These are phyloP conservation scores for Phytoseiulus persimilis DNA, from an alignment of 2,888 invertebrate genomes.

Conservation along the genomic window DNA sequence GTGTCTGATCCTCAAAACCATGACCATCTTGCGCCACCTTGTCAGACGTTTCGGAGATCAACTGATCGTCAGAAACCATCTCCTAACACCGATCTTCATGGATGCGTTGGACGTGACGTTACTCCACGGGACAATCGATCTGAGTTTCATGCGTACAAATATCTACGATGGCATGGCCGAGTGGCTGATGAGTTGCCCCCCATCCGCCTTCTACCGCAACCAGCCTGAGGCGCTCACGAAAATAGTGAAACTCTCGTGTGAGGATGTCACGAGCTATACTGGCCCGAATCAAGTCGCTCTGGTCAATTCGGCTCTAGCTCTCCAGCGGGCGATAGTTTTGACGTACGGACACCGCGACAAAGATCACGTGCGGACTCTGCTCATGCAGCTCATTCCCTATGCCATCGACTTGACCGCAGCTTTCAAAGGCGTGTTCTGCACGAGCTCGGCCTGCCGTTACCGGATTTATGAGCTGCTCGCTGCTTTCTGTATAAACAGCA, in stretches of 20 bases:
- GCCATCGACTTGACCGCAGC: neutral
- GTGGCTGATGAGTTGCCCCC: neutral
- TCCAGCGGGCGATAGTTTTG: constrained; percentile 6
- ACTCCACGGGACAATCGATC: neutral
- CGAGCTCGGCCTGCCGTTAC: neutral
- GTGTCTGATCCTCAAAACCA: constrained; percentile 6
- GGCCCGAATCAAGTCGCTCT: neutral
- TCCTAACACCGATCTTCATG: neutral
- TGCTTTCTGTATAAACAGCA: neutral
- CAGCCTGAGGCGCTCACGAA: neutral
- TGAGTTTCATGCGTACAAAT: constrained; percentile 16
- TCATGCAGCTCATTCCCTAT: constrained; percentile 6
- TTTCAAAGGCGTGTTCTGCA: neutral
- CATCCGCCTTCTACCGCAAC: neutral
- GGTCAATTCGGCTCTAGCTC: neutral
- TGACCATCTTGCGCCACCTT: neutral
- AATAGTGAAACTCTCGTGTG: neutral
- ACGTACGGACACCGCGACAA: constrained; percentile 20
- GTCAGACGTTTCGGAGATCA: neutral
- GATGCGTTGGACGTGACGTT: constrained; percentile 7
- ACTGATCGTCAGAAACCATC: neutral
- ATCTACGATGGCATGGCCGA: constrained; percentile 9
- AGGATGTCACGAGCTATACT: neutral
- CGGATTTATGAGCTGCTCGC: neutral
- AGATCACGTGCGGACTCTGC: neutral